Evolutionary conservation across 2,888 invertebrate genomes (phyloP).

Genomic region (Petrophora chlorosata): DNA sequence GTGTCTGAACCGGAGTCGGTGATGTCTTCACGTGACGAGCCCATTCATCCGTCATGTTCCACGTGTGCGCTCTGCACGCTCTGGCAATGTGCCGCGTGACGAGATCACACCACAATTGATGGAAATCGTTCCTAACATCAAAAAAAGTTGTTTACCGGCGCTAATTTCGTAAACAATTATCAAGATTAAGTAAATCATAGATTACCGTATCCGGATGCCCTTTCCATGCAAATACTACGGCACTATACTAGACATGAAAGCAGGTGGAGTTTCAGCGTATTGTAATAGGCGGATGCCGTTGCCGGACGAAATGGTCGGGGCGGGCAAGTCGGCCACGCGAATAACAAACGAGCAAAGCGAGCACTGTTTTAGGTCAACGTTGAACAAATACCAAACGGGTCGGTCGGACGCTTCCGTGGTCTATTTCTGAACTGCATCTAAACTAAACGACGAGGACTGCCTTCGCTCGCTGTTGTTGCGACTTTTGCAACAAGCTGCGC

Average conservation of each 20-base stretch:
- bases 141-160: constrained; percentile 39
- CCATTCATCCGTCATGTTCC: constrained; percentile 76
- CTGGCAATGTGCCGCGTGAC: constrained; percentile 78
- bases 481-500: constrained; percentile 61
- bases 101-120: constrained; percentile 58
- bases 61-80: constrained; percentile 62
- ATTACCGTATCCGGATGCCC: too few species aligned
- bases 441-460: constrained; percentile 70
- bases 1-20: constrained; percentile 21
- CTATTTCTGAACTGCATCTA: constrained; percentile 80
- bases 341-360: constrained; percentile 82
- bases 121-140: constrained; percentile 46
- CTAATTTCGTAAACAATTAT: constrained; percentile 21
- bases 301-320: constrained; percentile 48
- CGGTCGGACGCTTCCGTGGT: constrained; percentile 81
- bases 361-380: constrained; percentile 83
- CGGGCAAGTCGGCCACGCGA: constrained; percentile 68
- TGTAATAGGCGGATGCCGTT: constrained; percentile 42
- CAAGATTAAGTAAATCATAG: not conserved
- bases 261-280: constrained; percentile 14
- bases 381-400: constrained; percentile 84
- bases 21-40: constrained; percentile 59
- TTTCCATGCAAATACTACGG: too few species aligned
- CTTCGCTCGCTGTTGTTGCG: constrained; percentile 55
- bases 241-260: too few species aligned